Conservation (phyloP, 1,140 invertebrate genomes). For the Phortica variegata region DNA sequence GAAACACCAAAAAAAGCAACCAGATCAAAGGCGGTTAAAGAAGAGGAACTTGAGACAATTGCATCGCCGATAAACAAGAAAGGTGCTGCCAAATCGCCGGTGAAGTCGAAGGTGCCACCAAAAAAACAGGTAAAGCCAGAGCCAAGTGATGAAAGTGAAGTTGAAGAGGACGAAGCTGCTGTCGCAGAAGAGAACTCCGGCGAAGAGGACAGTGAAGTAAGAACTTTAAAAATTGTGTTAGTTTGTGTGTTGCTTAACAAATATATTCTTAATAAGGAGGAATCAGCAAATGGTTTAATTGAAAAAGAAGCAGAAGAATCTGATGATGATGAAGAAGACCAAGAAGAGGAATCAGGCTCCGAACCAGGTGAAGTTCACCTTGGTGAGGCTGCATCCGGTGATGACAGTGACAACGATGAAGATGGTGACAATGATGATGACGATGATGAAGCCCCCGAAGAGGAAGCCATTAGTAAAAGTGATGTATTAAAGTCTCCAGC, state of each 20-base stretch:
- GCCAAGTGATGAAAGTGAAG: no score
- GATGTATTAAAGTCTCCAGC: constrained; percentile 1
- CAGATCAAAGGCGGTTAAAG: no score
- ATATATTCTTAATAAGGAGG: constrained; percentile 11
- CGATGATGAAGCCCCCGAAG: constrained; percentile 21
- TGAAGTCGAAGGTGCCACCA: constrained; percentile 5
- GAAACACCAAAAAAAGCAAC: no score
- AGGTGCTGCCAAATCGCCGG: no score
- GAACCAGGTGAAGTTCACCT: background rate
- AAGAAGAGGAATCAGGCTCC: constrained; percentile 1
- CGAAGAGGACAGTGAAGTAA: no score
- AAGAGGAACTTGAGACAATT: no score
- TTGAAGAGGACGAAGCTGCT: no score
- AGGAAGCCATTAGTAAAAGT: constrained; percentile 13
- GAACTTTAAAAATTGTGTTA: no score
- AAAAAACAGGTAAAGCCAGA: constrained; percentile 4
- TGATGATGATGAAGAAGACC: constrained; percentile 65
- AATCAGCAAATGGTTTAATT: background rate
- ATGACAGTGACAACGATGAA: constrained; percentile 4
- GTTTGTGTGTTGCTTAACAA: no score
- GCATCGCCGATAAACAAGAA: constrained; percentile 10
- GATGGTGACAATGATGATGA: constrained; percentile 18
- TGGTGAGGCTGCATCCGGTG: background rate
- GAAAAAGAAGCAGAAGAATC: background rate
- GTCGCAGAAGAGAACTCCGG: no score